These are phyloP conservation scores for Cylindroiulus punctatus DNA, from an alignment of 2,888 invertebrate species.

Conservation along the genomic window DNA sequence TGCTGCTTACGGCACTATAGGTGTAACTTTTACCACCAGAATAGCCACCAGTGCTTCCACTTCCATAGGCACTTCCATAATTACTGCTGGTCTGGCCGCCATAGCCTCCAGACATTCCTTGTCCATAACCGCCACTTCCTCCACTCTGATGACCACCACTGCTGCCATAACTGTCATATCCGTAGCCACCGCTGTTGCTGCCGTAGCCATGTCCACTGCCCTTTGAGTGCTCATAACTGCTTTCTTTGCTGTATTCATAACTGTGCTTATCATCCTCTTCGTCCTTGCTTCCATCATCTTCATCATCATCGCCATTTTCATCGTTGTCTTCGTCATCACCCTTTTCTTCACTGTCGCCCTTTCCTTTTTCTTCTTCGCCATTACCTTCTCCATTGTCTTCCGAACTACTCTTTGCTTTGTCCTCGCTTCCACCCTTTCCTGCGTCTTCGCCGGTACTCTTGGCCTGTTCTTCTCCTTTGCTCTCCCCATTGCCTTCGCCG, in stretches of 20 bases:
- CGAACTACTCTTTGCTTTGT: background rate
- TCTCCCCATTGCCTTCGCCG: background rate
- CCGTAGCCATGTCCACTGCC: background rate
- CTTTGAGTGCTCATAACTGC: background rate
- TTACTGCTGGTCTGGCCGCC: background rate
- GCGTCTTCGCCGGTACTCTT: background rate
- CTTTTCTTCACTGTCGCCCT: background rate
- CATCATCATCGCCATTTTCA: background rate
- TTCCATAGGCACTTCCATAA: background rate
- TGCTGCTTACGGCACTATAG: background rate
- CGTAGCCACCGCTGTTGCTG: background rate
- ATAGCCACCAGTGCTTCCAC: background rate
- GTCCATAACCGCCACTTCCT: background rate
- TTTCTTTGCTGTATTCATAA: background rate
- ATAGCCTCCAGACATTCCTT: background rate
- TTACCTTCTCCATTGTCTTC: too few species aligned
- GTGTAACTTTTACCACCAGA: background rate
- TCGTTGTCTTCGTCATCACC: background rate
- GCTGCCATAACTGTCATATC: background rate
- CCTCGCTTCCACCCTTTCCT: background rate
- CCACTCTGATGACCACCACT: background rate
- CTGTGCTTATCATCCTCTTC: background rate
- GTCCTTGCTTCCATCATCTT: background rate
- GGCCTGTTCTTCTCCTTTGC: background rate
- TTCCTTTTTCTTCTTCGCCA: too few species aligned